Conservation (phyloP, 2,888 invertebrate species). For the Atherix ibis region DNA sequence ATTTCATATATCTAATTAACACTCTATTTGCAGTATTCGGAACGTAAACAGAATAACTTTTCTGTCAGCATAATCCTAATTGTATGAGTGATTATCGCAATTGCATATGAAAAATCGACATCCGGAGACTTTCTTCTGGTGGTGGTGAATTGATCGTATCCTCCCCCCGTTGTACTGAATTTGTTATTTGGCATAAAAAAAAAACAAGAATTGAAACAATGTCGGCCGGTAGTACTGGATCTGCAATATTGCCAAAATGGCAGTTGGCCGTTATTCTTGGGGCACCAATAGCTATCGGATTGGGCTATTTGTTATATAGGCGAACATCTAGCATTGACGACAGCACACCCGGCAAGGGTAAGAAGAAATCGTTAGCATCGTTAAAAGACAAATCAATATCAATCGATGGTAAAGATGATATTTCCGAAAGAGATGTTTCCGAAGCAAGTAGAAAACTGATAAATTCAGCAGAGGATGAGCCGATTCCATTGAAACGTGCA, state of each 20-base stretch:
- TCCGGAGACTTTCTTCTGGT: too few relatives aligned
- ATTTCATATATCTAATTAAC: too few relatives aligned
- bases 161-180: too few relatives aligned
- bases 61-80: too few relatives aligned
- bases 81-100: too few relatives aligned
- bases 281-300: constrained; percentile 65
- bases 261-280: constrained; percentile 72
- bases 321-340: constrained; percentile 12
- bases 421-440: constrained; percentile 36
- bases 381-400: constrained; percentile 43
- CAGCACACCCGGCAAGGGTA: constrained; percentile 29
- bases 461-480: constrained; percentile 21
- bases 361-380: constrained; percentile 38
- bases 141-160: too few relatives aligned
- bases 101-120: too few relatives aligned
- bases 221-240: constrained; percentile 27
- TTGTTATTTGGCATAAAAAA: too few relatives aligned
- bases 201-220: constrained; percentile 5
- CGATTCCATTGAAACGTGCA: constrained; percentile 50
- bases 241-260: constrained; percentile 61
- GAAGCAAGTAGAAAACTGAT: constrained; percentile 2
- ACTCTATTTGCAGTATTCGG: too few relatives aligned
- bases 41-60: too few relatives aligned
- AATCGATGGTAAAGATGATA: constrained; percentile 32
- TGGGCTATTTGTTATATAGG: constrained; percentile 48